Evolutionary conservation across 2,113 vertebrate species (phyloP).

Genomic region (Pelecanoides urinatrix): DNA sequence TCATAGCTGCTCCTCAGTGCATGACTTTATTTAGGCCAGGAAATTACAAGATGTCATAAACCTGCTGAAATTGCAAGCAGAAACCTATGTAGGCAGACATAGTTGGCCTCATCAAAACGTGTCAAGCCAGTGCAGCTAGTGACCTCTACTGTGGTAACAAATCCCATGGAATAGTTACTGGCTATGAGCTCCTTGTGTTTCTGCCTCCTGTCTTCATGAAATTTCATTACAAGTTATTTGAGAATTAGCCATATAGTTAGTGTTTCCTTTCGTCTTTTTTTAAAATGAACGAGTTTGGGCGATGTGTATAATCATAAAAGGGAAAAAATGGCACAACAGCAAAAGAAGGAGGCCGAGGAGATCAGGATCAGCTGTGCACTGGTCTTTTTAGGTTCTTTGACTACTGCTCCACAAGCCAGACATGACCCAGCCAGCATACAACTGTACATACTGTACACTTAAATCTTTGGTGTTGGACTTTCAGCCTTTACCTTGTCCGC

Average conservation of each 20-base stretch:
- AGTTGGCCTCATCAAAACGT: not conserved
- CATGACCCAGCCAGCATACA: not conserved
- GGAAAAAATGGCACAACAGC: not conserved
- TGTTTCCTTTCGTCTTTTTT: not conserved
- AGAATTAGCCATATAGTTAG: not conserved
- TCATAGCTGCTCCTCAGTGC: not conserved
- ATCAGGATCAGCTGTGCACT: not conserved
- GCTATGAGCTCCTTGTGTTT: not conserved
- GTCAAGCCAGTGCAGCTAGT: not conserved
- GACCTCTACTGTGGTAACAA: not conserved
- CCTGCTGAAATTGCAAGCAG: not conserved
- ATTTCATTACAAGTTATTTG: not conserved
- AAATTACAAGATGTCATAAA: not conserved
- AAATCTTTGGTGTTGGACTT: not conserved
- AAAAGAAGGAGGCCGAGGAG: not conserved
- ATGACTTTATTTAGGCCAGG: not conserved
- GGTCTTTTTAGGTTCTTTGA: not conserved
- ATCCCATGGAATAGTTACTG: not conserved
- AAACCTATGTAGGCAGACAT: not conserved
- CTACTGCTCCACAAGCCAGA: not conserved
- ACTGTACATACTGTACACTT: not conserved
- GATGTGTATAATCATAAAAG: not conserved
- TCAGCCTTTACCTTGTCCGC: not conserved
- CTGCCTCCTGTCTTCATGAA: not conserved
- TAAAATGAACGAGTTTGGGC: not conserved